Percentiles rank a stretch among this genome's conserved stretches.
Evolutionary conservation across 1,140 invertebrate genomes (phyloP).

Genomic region (Listronotus oregonensis): DNA sequence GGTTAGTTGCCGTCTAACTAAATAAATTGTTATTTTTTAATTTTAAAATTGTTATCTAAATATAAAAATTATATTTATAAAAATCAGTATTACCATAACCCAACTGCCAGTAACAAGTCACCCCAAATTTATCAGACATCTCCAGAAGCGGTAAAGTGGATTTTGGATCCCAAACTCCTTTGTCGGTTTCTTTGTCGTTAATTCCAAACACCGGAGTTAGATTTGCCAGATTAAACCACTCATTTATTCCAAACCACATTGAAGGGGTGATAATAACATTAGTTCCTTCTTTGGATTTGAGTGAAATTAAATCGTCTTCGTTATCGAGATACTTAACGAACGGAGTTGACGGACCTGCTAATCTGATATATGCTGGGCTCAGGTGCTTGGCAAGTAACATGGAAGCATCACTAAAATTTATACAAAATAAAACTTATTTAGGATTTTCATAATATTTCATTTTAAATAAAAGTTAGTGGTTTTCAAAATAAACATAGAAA

Average conservation of each 20-base stretch:
- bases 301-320: slow-evolving; percentile 42
- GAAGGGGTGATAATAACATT: slow-evolving; percentile 43
- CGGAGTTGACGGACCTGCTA: slow-evolving; percentile 64
- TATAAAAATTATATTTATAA: too few species aligned
- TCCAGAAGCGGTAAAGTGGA: slow-evolving; percentile 60
- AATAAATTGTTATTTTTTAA: too few species aligned
- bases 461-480: too few species aligned
- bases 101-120: slow-evolving; percentile 67
- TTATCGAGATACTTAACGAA: slow-evolving; percentile 58
- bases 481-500: too few species aligned
- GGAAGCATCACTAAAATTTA: slow-evolving; percentile 56
- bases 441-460: too few species aligned
- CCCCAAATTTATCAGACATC: slow-evolving; percentile 61
- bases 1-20: too few species aligned
- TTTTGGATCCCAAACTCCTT: slow-evolving; percentile 61
- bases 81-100: slow-evolving; percentile 62
- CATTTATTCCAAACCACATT: slow-evolving; percentile 58
- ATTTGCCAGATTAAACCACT: slow-evolving; percentile 58
- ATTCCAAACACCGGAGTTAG: slow-evolving; percentile 59
- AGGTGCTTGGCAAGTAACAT: slow-evolving; percentile 64
- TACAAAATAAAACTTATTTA: not conserved
- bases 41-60: too few species aligned
- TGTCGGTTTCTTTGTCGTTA: slow-evolving; percentile 54
- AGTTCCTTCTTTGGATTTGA: slow-evolving; percentile 26
- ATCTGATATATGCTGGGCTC: slow-evolving; percentile 64